Percentiles rank a stretch among this genome's conserved stretches.
These are phyloP conservation scores for Sinhomidia bicolor DNA, from an alignment of 2,888 invertebrate species.

Conservation along the genomic window DNA sequence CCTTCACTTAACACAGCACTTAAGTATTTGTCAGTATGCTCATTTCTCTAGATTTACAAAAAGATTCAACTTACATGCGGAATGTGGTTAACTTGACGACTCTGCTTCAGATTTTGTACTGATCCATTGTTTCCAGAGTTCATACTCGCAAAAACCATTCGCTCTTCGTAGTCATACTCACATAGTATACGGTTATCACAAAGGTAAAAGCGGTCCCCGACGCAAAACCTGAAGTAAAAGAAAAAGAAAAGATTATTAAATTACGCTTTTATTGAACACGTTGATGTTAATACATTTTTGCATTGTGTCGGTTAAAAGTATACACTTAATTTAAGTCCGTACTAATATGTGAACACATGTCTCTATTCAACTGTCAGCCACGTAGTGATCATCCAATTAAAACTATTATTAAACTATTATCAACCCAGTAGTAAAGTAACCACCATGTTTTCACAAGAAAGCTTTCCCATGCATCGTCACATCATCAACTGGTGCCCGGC, in stretches of 20 bases:
- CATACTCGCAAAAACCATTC: slow-evolving; percentile 94
- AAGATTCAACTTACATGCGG: slow-evolving; percentile 60
- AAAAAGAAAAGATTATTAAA: not conserved
- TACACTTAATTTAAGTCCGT: too few species aligned
- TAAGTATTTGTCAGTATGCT: too few species aligned
- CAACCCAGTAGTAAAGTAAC: too few species aligned
- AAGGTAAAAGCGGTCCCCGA: slow-evolving; percentile 95
- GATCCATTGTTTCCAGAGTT: slow-evolving; percentile 71
- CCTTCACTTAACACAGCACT: too few species aligned
- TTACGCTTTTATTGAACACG: too few species aligned
- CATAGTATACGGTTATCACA: slow-evolving; percentile 97
- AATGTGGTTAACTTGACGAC: slow-evolving; percentile 68
- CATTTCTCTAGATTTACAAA: too few species aligned
- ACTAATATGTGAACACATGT: slow-evolving; percentile 23
- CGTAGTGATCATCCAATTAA: slow-evolving; percentile 50
- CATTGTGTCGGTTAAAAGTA: too few species aligned
- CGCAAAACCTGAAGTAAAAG: slow-evolving; percentile 89
- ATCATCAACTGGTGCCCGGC: slow-evolving; percentile 46
- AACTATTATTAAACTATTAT: slow-evolving; percentile 53
- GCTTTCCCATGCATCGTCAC: not conserved
- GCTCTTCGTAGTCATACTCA: slow-evolving; percentile 96
- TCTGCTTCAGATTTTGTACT: slow-evolving; percentile 77
- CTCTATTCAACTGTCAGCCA: slow-evolving; percentile 47
- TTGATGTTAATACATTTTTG: too few species aligned
- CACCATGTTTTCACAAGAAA: not conserved